Evolutionary conservation across 2,888 invertebrate genomes (phyloP).

Genomic region (Chrysodeixis includens): DNA sequence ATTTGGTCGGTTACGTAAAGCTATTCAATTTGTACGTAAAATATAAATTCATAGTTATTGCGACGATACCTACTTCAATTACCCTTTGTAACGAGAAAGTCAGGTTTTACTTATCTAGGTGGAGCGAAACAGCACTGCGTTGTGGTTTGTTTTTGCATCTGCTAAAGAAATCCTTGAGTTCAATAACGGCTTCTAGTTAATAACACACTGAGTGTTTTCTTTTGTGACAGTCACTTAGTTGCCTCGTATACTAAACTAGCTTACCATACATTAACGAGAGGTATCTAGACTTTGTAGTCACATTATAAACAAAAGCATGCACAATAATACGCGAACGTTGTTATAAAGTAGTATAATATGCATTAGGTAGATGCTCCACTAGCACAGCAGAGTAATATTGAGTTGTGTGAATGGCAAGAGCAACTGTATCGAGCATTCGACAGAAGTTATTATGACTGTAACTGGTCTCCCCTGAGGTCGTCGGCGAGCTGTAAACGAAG

Average conservation of each 20-base stretch:
- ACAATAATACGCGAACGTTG: constrained; percentile 8
- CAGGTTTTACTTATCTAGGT: constrained; percentile 2
- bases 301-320: constrained; percentile 20
- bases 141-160: constrained; percentile 18
- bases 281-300: not conserved
- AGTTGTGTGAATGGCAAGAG: constrained; percentile 57
- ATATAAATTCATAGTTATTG: constrained; percentile 19
- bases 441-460: constrained; percentile 71
- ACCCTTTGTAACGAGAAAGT: constrained; percentile 19
- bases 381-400: constrained; percentile 49
- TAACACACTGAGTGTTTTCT: constrained; percentile 21
- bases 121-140: not conserved
- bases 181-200: constrained; percentile 23
- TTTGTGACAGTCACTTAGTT: constrained; percentile 30
- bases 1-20: not conserved
- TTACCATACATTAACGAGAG: not conserved
- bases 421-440: constrained; percentile 56
- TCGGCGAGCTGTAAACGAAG: constrained; percentile 64
- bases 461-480: constrained; percentile 65
- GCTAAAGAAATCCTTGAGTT: constrained; percentile 25
- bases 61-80: constrained; percentile 7
- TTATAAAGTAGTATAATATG: constrained; percentile 29
- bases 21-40: constrained; percentile 5
- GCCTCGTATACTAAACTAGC: constrained; percentile 13
- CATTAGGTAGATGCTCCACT: constrained; percentile 28